Conservation (phyloP, 2,888 invertebrate species). For the Tyria jacobaeae region DNA sequence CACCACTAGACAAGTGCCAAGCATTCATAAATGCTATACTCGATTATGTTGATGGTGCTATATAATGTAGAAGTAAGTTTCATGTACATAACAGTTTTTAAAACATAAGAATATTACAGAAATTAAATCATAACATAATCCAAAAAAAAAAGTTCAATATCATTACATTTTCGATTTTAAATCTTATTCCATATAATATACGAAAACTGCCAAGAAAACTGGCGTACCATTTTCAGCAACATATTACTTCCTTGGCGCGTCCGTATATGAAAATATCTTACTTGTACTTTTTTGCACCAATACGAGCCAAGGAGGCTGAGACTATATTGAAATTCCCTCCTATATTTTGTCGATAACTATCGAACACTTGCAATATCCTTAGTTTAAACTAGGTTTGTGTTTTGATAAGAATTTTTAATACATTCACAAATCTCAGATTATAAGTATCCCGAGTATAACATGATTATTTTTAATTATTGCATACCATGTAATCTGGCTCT, state of each 20-base stretch:
- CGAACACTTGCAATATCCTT: constrained; percentile 26
- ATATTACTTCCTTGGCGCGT: constrained; percentile 46
- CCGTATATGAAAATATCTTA: constrained; percentile 63
- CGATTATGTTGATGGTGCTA: constrained; percentile 38
- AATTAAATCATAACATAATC: background rate
- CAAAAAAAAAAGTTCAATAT: background rate
- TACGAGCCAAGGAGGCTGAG: constrained; percentile 33
- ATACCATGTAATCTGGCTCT: background rate
- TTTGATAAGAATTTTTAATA: background rate
- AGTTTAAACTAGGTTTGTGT: background rate
- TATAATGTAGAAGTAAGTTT: too few species aligned
- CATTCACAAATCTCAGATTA: background rate
- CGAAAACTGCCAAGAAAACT: constrained; percentile 43
- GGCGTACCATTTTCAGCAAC: constrained; percentile 41
- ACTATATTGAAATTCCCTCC: constrained; percentile 55
- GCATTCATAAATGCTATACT: constrained; percentile 41
- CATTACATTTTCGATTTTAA: constrained; percentile 24
- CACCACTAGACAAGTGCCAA: constrained; percentile 42
- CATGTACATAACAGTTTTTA: too few species aligned
- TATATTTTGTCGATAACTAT: constrained; percentile 39
- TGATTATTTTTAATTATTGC: background rate
- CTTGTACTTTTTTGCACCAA: constrained; percentile 60
- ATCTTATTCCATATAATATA: constrained; percentile 31
- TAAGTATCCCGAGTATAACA: background rate
- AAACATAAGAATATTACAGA: too few species aligned